Evolutionary conservation across 2,113 vertebrate species (phyloP).

Genomic region (Bucco capensis): DNA sequence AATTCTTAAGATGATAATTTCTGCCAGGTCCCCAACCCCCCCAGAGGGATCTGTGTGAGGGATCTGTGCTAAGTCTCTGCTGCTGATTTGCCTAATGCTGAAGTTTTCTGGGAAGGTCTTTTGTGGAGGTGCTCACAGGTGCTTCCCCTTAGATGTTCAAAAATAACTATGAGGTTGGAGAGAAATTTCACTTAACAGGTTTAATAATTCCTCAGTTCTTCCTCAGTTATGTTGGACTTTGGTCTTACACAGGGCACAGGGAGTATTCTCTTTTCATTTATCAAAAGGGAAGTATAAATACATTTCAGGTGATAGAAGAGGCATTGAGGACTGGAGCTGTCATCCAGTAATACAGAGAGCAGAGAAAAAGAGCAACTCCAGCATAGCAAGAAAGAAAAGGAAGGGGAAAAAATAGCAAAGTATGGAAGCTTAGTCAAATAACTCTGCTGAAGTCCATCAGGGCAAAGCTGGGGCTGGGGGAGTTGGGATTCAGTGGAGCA

Average conservation of each 20-base stretch:
- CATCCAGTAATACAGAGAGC: background rate
- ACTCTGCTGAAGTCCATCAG: background rate
- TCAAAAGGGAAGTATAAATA: background rate
- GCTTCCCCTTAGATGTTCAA: background rate
- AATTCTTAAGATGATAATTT: background rate
- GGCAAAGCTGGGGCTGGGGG: background rate
- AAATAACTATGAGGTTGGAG: background rate
- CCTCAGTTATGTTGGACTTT: background rate
- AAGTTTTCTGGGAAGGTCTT: background rate
- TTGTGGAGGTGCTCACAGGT: background rate
- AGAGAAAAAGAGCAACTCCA: background rate
- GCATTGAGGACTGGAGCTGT: background rate
- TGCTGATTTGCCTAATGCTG: background rate
- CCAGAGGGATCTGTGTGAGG: background rate
- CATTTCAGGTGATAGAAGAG: background rate
- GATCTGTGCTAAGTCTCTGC: background rate
- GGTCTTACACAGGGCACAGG: background rate
- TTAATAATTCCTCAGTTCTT: slow-evolving; percentile 20
- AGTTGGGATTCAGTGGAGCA: background rate
- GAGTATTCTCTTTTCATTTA: slow-evolving; percentile 8
- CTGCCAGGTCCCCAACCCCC: background rate
- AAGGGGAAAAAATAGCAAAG: background rate
- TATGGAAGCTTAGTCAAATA: background rate
- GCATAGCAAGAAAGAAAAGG: background rate
- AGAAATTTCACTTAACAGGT: background rate